A percentile compares a stretch with the other conserved stretches of the same genome.
Evolutionary conservation across 2,888 invertebrate species (phyloP).

Genomic region (Neria commutata): DNA sequence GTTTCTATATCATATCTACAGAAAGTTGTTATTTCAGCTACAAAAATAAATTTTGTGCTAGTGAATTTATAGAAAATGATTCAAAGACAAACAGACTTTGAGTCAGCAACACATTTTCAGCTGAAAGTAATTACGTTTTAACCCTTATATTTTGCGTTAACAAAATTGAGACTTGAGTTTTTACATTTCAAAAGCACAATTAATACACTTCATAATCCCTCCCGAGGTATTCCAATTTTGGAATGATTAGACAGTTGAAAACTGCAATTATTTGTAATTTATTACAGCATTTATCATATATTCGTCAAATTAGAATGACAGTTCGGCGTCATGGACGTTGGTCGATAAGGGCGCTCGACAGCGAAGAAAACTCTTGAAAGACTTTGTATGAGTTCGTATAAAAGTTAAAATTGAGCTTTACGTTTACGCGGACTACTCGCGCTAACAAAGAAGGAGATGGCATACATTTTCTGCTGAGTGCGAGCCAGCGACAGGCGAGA

Average conservation of each 20-base stretch:
- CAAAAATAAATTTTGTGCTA: no score
- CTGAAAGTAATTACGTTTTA: not conserved
- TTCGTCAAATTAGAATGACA: slow-evolving; percentile 22
- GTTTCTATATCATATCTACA: no score
- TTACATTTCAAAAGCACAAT: not conserved
- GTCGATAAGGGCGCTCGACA: not conserved
- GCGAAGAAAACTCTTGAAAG: no score
- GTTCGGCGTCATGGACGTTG: slow-evolving; percentile 9
- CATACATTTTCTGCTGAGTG: no score
- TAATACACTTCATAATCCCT: not conserved
- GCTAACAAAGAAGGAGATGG: no score
- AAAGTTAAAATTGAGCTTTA: no score
- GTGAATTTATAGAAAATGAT: not conserved
- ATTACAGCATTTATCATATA: not conserved
- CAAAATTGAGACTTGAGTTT: not conserved
- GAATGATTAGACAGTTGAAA: slow-evolving; percentile 6
- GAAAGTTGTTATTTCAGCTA: no score
- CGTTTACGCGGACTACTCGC: no score
- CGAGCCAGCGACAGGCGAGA: not conserved
- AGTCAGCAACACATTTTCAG: no score
- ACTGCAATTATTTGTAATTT: slow-evolving; percentile 6
- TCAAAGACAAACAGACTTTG: no score
- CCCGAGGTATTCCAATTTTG: not conserved
- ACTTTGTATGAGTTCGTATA: no score
- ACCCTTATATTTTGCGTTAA: not conserved